Percentiles rank a stretch among this genome's conserved stretches.
Conservation (phyloP, 1,140 invertebrate species). For the Drosophila ironensis region DNA sequence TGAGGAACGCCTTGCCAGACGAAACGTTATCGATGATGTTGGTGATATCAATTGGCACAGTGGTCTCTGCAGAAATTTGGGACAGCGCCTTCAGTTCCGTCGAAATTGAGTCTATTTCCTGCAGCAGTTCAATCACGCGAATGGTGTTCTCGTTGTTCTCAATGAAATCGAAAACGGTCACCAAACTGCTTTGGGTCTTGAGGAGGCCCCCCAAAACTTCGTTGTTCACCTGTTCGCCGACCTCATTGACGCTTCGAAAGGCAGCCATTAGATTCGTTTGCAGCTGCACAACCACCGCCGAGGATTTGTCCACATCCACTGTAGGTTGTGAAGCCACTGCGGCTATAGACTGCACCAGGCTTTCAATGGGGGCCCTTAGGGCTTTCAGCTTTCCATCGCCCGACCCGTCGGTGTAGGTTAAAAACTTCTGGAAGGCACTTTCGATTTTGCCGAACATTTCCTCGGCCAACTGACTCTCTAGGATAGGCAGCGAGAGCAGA, state of each 20-base stretch:
- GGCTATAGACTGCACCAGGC: slow-evolving; percentile 37
- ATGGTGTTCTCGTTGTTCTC: slow-evolving; percentile 63
- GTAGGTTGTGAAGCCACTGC: slow-evolving; percentile 36
- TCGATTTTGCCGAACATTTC: slow-evolving; percentile 73
- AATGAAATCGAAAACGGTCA: slow-evolving; percentile 73
- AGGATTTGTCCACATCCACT: slow-evolving; percentile 69
- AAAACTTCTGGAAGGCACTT: slow-evolving; percentile 36
- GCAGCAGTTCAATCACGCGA: slow-evolving; percentile 68
- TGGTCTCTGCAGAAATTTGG: neutral
- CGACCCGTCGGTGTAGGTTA: slow-evolving; percentile 2
- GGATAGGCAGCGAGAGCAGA: slow-evolving; percentile 55
- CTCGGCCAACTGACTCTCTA: slow-evolving; percentile 67
- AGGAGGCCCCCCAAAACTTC: slow-evolving; percentile 34
- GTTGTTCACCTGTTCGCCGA: slow-evolving; percentile 45
- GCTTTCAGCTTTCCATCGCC: slow-evolving; percentile 13
- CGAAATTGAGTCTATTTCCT: slow-evolving; percentile 71
- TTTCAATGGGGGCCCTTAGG: slow-evolving; percentile 34
- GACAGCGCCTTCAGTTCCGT: slow-evolving; percentile 48
- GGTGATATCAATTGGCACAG: slow-evolving; percentile 40
- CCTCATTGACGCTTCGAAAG: slow-evolving; percentile 66
- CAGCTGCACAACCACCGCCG: slow-evolving; percentile 53
- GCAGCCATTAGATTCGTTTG: slow-evolving; percentile 69
- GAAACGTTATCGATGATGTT: slow-evolving; percentile 57
- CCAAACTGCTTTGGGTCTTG: slow-evolving; percentile 56
- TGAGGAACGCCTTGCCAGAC: slow-evolving; percentile 59